Conservation (phyloP, 2,797 vertebrate genomes). For the Selene dorsalis region DNA sequence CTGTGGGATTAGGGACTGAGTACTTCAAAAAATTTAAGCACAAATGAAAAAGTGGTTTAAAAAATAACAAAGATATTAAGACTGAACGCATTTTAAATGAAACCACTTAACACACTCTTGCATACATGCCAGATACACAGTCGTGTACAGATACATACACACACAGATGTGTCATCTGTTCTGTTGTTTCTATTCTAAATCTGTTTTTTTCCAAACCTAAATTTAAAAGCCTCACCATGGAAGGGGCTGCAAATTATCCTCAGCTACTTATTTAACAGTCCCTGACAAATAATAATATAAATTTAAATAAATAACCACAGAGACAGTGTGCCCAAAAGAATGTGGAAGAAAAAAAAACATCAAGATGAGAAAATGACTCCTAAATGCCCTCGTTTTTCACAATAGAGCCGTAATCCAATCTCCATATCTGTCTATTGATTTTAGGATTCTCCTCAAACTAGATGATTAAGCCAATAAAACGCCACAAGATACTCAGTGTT, state of each 20-base stretch:
- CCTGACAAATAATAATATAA: not conserved
- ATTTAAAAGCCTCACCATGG: not conserved
- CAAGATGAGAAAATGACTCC: not conserved
- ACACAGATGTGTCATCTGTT: not conserved
- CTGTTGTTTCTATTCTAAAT: slow-evolving; percentile 2
- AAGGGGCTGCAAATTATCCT: not conserved
- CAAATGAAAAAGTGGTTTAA: not conserved
- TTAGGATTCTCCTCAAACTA: slow-evolving; percentile 44
- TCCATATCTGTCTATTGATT: slow-evolving; percentile 45
- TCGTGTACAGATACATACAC: not conserved
- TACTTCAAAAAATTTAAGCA: not conserved
- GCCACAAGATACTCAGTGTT: slow-evolving; percentile 25
- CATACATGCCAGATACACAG: not conserved
- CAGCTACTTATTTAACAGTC: not conserved
- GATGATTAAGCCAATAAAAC: slow-evolving; percentile 20
- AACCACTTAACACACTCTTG: not conserved
- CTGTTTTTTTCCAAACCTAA: not conserved
- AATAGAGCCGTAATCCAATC: slow-evolving; percentile 37
- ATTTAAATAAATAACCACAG: slow-evolving; percentile 11
- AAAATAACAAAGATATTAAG: not conserved
- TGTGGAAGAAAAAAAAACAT: not conserved
- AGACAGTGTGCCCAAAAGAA: not conserved
- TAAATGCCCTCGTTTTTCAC: slow-evolving; percentile 13
- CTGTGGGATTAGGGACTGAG: slow-evolving; percentile 2
- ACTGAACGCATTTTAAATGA: not conserved